Evolutionary conservation across 1,140 invertebrate genomes (phyloP).

Genomic region (Ceratosolen fusciceps): DNA sequence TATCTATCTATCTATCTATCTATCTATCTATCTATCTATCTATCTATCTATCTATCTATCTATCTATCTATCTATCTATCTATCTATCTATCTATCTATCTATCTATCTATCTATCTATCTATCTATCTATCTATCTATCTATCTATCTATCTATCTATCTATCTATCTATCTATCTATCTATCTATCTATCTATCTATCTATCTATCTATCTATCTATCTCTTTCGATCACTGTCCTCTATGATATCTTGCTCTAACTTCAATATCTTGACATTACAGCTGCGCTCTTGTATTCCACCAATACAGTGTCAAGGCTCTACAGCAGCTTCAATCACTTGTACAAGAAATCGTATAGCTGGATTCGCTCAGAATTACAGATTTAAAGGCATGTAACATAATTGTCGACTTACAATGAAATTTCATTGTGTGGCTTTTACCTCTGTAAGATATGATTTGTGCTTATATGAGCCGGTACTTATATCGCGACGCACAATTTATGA

Average conservation of each 20-base stretch:
- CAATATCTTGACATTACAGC: slow-evolving; percentile 62
- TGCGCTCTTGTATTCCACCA: slow-evolving; percentile 30
- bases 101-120: slow-evolving; percentile 62
- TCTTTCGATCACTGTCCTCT: slow-evolving; percentile 48
- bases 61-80: too few species aligned
- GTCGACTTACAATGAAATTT: slow-evolving; percentile 37
- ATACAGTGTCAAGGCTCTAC: slow-evolving; percentile 28
- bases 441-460: neutral
- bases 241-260: slow-evolving; percentile 32
- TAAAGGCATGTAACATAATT: slow-evolving; percentile 28
- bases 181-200: too few species aligned
- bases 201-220: too few species aligned
- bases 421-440: neutral
- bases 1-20: slow-evolving; percentile 68
- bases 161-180: too few species aligned
- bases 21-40: slow-evolving; percentile 53
- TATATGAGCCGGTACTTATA: neutral
- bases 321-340: neutral
- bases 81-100: slow-evolving; percentile 56
- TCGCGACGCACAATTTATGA: slow-evolving; percentile 6
- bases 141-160: too few species aligned
- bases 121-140: slow-evolving; percentile 68
- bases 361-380: slow-evolving; percentile 21
- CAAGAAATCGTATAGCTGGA: slow-evolving; percentile 22
- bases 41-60: slow-evolving; percentile 57